Percentiles rank a stretch among this genome's conserved stretches.
Evolutionary conservation across 2,888 invertebrate species (phyloP).

Genomic region (Drosophila sordidapex): DNA sequence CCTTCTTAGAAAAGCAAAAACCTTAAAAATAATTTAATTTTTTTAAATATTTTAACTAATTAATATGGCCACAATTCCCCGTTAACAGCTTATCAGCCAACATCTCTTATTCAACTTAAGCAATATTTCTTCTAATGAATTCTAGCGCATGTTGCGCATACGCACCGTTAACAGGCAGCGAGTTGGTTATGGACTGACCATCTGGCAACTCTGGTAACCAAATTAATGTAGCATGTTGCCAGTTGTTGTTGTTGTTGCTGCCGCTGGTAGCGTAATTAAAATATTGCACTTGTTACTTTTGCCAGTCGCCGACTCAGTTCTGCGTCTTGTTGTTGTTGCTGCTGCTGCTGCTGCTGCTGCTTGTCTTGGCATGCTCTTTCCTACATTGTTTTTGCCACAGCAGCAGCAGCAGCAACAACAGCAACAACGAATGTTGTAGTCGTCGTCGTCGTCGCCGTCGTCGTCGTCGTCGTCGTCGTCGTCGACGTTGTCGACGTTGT

Average conservation of each 20-base stretch:
- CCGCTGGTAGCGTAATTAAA: slow-evolving; percentile 76
- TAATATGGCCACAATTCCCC: background rate
- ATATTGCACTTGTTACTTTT: slow-evolving; percentile 82
- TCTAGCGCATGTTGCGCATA: slow-evolving; percentile 41
- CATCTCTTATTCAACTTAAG: background rate
- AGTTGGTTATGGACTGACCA: background rate
- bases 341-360: slow-evolving; percentile 17
- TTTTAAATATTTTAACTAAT: background rate
- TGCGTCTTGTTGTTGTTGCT: slow-evolving; percentile 32
- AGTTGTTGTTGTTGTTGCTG: slow-evolving; percentile 40
- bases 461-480: slow-evolving; percentile 31
- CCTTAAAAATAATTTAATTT: background rate
- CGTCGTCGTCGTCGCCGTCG: slow-evolving; percentile 28
- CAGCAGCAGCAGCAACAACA: slow-evolving; percentile 39
- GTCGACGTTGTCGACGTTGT: slow-evolving; percentile 44
- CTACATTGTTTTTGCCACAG: slow-evolving; percentile 50
- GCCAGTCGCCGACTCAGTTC: slow-evolving; percentile 39
- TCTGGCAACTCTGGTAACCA: slow-evolving; percentile 66
- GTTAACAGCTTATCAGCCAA: background rate
- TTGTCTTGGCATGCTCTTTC: slow-evolving; percentile 35
- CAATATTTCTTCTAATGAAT: background rate
- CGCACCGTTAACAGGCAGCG: slow-evolving; percentile 32
- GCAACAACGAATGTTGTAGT: slow-evolving; percentile 31
- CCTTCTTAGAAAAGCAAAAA: background rate
- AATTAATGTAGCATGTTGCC: slow-evolving; percentile 48